Evolutionary conservation across 2,888 invertebrate genomes (phyloP).

Genomic region (Bruchidius siliquastri): DNA sequence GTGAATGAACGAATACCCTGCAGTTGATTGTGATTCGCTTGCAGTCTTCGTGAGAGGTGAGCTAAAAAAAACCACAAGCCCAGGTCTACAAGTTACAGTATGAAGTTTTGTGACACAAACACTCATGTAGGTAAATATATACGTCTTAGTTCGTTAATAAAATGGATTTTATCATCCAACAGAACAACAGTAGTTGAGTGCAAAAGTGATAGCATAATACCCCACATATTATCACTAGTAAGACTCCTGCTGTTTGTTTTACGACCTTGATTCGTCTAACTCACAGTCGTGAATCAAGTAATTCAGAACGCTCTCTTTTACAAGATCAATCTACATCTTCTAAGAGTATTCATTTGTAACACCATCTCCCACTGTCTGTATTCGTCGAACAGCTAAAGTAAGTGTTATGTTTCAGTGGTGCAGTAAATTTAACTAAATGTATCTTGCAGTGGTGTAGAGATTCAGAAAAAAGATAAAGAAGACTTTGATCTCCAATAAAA

Average conservation of each 20-base stretch:
- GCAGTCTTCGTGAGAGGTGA: too few relatives aligned
- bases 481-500: too few relatives aligned
- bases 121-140: too few relatives aligned
- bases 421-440: neutral
- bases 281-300: neutral
- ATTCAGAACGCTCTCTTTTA: neutral
- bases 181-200: neutral
- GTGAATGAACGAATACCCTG: too few relatives aligned
- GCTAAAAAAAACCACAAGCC: too few relatives aligned
- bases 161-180: too few relatives aligned
- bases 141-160: too few relatives aligned
- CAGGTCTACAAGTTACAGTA: too few relatives aligned
- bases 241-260: neutral
- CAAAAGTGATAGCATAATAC: neutral
- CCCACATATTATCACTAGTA: neutral
- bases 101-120: too few relatives aligned
- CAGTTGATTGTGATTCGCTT: too few relatives aligned
- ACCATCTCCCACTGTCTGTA: neutral
- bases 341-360: neutral
- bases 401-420: neutral
- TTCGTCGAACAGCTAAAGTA: neutral
- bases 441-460: neutral
- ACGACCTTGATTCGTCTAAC: neutral
- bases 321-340: neutral
- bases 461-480: too few relatives aligned